Conservation (phyloP, 2,113 vertebrate genomes). For the Laticauda laticaudata region DNA sequence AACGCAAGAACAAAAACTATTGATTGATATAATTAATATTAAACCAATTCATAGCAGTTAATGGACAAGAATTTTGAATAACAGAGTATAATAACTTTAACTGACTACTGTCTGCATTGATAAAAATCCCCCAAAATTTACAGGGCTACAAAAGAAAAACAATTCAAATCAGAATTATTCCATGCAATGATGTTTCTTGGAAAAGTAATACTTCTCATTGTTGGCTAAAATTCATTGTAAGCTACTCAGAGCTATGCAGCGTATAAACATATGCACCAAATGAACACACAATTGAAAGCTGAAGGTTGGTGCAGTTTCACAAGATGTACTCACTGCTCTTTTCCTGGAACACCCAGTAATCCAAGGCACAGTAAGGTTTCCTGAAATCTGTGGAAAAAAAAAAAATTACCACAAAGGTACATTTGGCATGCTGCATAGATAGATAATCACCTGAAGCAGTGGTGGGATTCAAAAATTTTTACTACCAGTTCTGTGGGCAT, state of each 20-base stretch:
- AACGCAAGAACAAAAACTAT: not conserved
- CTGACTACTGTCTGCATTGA: not conserved
- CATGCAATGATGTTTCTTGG: not conserved
- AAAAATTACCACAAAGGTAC: slow-evolving; percentile 56
- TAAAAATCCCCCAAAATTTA: not conserved
- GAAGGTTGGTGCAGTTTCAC: slow-evolving; percentile 29
- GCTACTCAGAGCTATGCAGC: not conserved
- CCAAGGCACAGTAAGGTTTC: slow-evolving; percentile 90
- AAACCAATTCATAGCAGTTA: not conserved
- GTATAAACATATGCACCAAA: not conserved
- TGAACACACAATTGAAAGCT: not conserved
- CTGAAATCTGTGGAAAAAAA: slow-evolving; percentile 81
- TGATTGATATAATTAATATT: not conserved
- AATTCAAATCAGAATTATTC: not conserved
- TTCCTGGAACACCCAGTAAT: slow-evolving; percentile 94
- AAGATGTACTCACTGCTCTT: slow-evolving; percentile 90
- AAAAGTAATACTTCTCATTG: not conserved
- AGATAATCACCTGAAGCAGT: not conserved
- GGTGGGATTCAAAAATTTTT: too few relatives aligned
- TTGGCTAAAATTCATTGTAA: not conserved
- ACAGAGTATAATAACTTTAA: not conserved
- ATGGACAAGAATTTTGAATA: not conserved
- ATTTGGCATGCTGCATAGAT: slow-evolving; percentile 25
- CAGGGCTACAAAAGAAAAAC: not conserved
- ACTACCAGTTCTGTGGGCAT: too few relatives aligned